Base-by-base conservation (phyloP, 2,888 invertebrate genomes). In the Tetanocera ferruginea region DNA sequence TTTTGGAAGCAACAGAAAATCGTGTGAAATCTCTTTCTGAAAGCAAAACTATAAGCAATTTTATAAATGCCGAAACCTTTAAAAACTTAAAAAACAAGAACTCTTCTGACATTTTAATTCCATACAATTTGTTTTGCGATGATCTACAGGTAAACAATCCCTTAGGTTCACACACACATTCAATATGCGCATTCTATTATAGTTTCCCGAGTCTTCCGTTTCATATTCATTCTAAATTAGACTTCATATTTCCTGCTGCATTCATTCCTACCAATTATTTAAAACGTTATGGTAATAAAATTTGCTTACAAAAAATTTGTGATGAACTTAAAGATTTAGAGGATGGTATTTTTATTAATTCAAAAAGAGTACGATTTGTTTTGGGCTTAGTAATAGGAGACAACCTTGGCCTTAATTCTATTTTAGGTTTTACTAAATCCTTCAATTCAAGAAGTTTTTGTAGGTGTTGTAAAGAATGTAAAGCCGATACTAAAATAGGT, bases 41-140 rank as follows among this genome's bases (percentile, higher is more conserved):
- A 70, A 76, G 43, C 19, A 71, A 71, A 64, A 49, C 9, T 62
- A 76, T 64, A 62, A 19, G 14, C 64, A 76, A 71, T 71, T 37
- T 62, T 25, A 31, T 76, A 60, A 69, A 73, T 62, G 77, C 60
- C 43, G 71, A 71, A 76, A 62, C 62, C 31, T 34, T 64, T 37
- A 52, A 60, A 60, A 76, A 81, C 71, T 78, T 69, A 62, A 51
- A n/a, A 77, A 55, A 67, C 55, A 80, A 79, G 60, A 28, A 49
- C 49, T 43, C 6, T 37, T 37, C 64, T 17, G 72, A 77, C 28
- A 71, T 57, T 4, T 37, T 77, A 9, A 67, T 77, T 72, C 34
- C 52, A 5, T 77, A 77, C 66, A 73, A 73, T n/a, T 25, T 77
- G 25, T 73, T 55, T 66, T 77, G 60, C 37, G 76, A 76, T 14